A percentile compares a stretch with the other conserved stretches of the same genome.
Evolutionary conservation across 2,888 invertebrate genomes (phyloP).

Genomic region (Lamellibrachia satsuma): DNA sequence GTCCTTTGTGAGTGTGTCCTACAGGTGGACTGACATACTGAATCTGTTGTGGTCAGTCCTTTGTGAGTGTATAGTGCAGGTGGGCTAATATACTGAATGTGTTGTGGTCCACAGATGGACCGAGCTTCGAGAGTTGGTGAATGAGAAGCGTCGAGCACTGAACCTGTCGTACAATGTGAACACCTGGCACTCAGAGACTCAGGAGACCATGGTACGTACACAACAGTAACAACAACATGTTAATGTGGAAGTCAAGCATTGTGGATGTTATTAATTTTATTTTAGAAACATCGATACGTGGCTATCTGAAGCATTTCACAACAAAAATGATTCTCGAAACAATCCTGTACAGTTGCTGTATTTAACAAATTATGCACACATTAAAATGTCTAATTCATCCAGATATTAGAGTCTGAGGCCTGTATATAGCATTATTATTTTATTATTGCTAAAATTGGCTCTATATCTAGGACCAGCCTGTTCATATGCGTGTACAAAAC

Average conservation of each 20-base stretch:
- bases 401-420: background rate
- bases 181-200: constrained; percentile 99
- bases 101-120: constrained; percentile 66
- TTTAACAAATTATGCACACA: too few species aligned
- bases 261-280: too few species aligned
- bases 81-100: background rate
- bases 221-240: too few species aligned
- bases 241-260: too few species aligned
- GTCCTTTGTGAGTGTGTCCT: background rate
- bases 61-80: background rate
- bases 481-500: too few species aligned
- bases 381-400: background rate
- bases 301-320: too few species aligned
- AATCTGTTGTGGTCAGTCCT: background rate
- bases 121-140: constrained; percentile 88
- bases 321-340: too few species aligned
- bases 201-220: constrained; percentile 81
- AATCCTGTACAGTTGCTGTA: too few species aligned
- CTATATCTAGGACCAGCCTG: too few species aligned
- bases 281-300: too few species aligned
- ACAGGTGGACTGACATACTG: background rate
- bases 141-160: constrained; percentile 93
- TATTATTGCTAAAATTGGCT: too few species aligned
- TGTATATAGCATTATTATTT: too few species aligned
- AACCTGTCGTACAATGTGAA: constrained; percentile 97